These are phyloP conservation scores for Leistus spinibarbis DNA, from an alignment of 2,888 invertebrate species.

Conservation along the genomic window DNA sequence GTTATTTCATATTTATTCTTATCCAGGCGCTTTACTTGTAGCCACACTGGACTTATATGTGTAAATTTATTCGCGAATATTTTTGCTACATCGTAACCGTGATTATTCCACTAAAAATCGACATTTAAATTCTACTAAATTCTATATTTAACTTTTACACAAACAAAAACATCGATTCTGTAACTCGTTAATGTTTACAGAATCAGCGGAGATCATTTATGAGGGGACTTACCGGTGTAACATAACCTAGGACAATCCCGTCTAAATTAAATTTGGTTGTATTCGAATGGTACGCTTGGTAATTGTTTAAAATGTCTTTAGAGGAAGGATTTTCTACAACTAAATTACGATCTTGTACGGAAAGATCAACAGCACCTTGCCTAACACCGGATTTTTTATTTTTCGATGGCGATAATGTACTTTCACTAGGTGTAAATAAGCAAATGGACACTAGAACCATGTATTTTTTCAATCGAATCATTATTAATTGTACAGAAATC, in stretches of 20 bases:
- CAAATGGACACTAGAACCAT: constrained; percentile 9
- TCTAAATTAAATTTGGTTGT: constrained; percentile 69
- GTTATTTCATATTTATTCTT: constrained; percentile 68
- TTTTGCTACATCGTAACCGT: constrained; percentile 92
- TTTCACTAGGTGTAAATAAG: constrained; percentile 17
- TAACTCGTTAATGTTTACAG: no score
- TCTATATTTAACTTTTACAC: no score
- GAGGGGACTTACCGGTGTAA: constrained; percentile 77
- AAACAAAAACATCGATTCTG: constrained; percentile 5
- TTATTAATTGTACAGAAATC: neutral
- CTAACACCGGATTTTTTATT: constrained; percentile 47
- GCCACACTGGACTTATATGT: constrained; percentile 93
- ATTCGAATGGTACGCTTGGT: constrained; percentile 76
- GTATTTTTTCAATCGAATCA: constrained; percentile 30
- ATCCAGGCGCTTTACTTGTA: constrained; percentile 76
- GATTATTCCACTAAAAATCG: constrained; percentile 85
- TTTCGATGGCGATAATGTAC: constrained; percentile 44
- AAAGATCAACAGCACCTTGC: constrained; percentile 58
- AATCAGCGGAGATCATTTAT: no score
- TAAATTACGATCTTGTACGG: constrained; percentile 73
- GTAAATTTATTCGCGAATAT: constrained; percentile 87
- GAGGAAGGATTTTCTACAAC: constrained; percentile 70
- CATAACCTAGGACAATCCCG: constrained; percentile 84
- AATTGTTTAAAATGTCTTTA: constrained; percentile 77
- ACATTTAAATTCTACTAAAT: no score